Evolutionary conservation across 2,888 invertebrate species (phyloP).

Genomic region (Rhodophaea formosa): DNA sequence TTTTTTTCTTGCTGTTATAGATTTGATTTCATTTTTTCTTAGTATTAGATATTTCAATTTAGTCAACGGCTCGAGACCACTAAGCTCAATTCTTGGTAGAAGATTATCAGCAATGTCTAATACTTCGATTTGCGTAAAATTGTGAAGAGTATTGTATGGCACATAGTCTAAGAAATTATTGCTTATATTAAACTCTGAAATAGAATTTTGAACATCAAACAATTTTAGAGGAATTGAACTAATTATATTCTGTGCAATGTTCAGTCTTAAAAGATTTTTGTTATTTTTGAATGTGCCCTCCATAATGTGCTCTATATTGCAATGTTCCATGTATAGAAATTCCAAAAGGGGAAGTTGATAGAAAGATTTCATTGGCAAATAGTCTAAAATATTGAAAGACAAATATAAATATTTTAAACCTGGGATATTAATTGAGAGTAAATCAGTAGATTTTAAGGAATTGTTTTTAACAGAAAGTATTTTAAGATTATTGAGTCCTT

Average conservation of each 20-base stretch:
- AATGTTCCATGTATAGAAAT: conserved; percentile 85
- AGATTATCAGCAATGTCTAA: conserved; percentile 86
- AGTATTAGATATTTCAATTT: conserved; percentile 66
- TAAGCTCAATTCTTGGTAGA: conserved; percentile 86
- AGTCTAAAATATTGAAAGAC: conserved; percentile 89
- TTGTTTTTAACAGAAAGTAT: conserved; percentile 89
- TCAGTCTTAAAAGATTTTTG: conserved; percentile 86
- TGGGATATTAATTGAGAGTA: conserved; percentile 87
- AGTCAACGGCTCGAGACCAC: conserved; percentile 60
- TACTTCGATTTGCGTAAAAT: conserved; percentile 87
- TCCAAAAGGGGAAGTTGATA: conserved; percentile 89
- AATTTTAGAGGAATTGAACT: conserved; percentile 83
- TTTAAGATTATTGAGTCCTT: conserved; percentile 87
- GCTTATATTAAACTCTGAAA: conserved; percentile 88
- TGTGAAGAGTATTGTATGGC: conserved; percentile 88
- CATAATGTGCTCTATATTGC: conserved; percentile 85
- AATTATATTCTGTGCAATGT: conserved; percentile 87
- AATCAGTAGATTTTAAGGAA: conserved; percentile 84
- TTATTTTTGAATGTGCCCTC: conserved; percentile 87
- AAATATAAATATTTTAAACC: conserved; percentile 87
- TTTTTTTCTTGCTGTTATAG: conserved; percentile 59
- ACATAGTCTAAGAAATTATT: conserved; percentile 87
- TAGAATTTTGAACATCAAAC: conserved; percentile 84
- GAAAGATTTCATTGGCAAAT: conserved; percentile 85
- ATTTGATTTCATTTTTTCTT: conserved; percentile 69